phyloP scores from a whole-genome alignment of 2,113 vertebrate genomes.

The Tylochromis polylepis region DNA sequence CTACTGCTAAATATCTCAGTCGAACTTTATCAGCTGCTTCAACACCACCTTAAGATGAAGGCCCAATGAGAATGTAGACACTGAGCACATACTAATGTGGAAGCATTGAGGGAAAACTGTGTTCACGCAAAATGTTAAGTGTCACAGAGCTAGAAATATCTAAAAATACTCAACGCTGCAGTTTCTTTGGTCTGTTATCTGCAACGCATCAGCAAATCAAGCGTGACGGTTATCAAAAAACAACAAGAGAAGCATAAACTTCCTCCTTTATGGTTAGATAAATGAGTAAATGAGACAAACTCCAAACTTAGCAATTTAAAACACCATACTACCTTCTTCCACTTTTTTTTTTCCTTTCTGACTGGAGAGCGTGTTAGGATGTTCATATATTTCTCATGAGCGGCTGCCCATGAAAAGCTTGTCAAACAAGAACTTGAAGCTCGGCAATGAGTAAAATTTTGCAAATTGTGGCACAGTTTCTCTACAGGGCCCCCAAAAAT shows the following conservation, averaged over 20 bases:
- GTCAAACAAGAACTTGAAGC: background rate
- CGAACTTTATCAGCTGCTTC: background rate
- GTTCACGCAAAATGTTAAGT: background rate
- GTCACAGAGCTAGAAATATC: background rate
- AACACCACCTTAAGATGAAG: background rate
- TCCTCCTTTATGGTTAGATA: background rate
- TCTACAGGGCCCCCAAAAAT: accelerated
- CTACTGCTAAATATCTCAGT: background rate
- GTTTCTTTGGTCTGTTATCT: background rate
- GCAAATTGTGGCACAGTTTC: background rate
- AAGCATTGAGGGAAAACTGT: accelerated
- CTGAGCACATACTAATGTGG: background rate
- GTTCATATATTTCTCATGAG: background rate
- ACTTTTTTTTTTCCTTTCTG: background rate
- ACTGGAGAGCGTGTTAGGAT: background rate
- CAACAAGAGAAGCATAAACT: background rate
- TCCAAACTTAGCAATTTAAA: background rate
- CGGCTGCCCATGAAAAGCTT: background rate
- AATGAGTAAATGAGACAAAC: background rate
- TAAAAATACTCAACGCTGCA: background rate
- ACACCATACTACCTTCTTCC: background rate
- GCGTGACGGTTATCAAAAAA: background rate
- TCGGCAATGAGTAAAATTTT: background rate
- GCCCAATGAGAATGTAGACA: accelerated
- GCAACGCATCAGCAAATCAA: background rate